phyloP scores from a whole-genome alignment of 1,140 invertebrate genomes.

The Babylonia areolata region DNA sequence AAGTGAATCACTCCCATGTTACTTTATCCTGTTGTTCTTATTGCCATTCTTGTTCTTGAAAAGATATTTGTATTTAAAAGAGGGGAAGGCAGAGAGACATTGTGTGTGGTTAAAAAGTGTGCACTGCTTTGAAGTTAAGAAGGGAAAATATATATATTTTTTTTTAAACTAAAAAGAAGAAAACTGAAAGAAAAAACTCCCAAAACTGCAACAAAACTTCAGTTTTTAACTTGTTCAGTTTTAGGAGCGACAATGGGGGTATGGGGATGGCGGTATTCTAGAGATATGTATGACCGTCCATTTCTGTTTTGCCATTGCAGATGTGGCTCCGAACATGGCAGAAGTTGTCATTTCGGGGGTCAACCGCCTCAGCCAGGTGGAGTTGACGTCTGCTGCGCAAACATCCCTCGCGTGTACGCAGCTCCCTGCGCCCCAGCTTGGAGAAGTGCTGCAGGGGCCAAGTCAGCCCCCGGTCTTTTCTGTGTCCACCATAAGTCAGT shows the following conservation, averaged over 20 bases:
- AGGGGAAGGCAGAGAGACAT: too few species aligned
- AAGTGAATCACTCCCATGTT: too few species aligned
- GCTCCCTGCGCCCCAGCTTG: background rate
- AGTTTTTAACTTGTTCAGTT: background rate
- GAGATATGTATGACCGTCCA: background rate
- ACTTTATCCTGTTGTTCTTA: too few species aligned
- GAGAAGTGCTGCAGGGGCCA: background rate
- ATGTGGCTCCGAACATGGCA: constrained; percentile 5
- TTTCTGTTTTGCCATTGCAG: constrained; percentile 26
- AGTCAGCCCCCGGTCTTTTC: background rate
- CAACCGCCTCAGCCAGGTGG: constrained; percentile 19
- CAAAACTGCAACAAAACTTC: background rate
- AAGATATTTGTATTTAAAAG: too few species aligned
- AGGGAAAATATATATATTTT: too few species aligned
- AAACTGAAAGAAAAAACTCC: too few species aligned
- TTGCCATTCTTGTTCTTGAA: too few species aligned
- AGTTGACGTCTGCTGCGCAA: background rate
- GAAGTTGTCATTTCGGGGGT: constrained; percentile 10
- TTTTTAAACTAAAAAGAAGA: too few species aligned
- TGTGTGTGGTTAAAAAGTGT: too few species aligned
- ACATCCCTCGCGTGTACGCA: background rate
- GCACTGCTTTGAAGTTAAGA: too few species aligned
- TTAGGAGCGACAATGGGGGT: too few species aligned
- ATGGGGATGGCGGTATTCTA: too few species aligned
- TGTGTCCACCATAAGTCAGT: background rate